A percentile compares a stretch with the other conserved stretches of the same genome.
Evolutionary conservation across 2,888 invertebrate genomes (phyloP).

Genomic region (Autographa pulchrina): DNA sequence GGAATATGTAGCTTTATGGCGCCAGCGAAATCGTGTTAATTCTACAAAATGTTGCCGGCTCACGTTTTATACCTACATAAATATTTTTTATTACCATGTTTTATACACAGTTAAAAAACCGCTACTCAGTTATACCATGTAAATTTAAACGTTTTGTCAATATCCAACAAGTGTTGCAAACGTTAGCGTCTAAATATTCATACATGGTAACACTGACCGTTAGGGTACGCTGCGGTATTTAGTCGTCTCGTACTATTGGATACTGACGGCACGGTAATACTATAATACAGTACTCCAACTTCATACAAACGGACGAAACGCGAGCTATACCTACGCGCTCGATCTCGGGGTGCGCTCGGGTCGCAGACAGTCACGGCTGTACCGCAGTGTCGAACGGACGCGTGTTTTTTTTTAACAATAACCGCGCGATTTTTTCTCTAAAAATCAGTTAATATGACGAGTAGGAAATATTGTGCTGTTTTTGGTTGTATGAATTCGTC

Average conservation of each 20-base stretch:
- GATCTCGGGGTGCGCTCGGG: too few species aligned
- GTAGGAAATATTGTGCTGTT: too few species aligned
- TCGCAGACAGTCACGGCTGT: too few species aligned
- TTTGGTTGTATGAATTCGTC: too few species aligned
- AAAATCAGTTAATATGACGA: too few species aligned
- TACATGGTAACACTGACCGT: constrained; percentile 64
- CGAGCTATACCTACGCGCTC: too few species aligned
- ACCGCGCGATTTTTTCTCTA: too few species aligned
- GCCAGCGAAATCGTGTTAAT: constrained; percentile 31
- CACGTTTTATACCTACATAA: constrained; percentile 24
- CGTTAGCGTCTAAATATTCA: constrained; percentile 66
- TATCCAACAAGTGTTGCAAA: neutral
- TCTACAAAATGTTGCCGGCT: constrained; percentile 16
- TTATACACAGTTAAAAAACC: neutral
- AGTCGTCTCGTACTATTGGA: constrained; percentile 26
- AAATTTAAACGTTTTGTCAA: neutral
- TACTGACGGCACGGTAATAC: too few species aligned
- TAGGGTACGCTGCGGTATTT: constrained; percentile 55
- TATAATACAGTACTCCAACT: too few species aligned
- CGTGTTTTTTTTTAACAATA: too few species aligned
- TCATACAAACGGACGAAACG: too few species aligned
- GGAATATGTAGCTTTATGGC: constrained; percentile 38
- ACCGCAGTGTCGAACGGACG: too few species aligned
- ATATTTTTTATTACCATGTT: neutral
- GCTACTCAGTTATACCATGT: neutral